Base-by-base conservation (phyloP, 2,113 vertebrate genomes). In the Syrrhaptes paradoxus region DNA sequence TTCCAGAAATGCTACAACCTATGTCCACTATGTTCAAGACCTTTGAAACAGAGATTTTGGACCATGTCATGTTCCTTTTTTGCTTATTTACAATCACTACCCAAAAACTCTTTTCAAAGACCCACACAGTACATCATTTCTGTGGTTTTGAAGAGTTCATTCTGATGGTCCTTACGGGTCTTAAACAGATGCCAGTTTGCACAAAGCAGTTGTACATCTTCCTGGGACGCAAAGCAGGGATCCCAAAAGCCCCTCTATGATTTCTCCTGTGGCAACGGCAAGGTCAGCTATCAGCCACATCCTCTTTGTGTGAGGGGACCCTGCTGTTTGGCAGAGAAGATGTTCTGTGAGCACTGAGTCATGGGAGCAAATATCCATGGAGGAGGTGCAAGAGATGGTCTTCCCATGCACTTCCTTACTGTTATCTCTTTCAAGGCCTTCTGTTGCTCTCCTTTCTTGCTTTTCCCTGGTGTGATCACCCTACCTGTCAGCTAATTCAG, bases 121-220 rank as follows among this genome's bases (percentile, higher is more conserved):
- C 21, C 20, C 51, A 28, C 28, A 20, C 1, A 24, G 7, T 13
- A 62, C 1, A 4, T 36, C 9, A 0, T 54, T 87, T 54, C 46
- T 85, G 15, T 73, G 51, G 19, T 66, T 62, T 89, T 51, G 11
- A 7, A n/a, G 19, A 3, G 0, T 28, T 41, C 3, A 1, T 88
- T 67, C 48, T 49, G 15, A n/a, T 26, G 9, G 10, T 38, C 25
- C 6, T 83, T 61, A 12, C 7, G 13, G 21, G 43, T 45, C 51
- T 93, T 83, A 48, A 93, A 54, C 0, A 51, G 32, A 59, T 19
- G 5, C 31, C 71, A 21, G 9, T 55, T 90, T 93, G 88, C 59
- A 85, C 11, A 9, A 32, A 70, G 32, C 19, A 63, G 20, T 51
- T 83, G 31, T 29, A 34, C 1, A 0, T 38, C 36, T 75, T 89